Conservation (phyloP, 2,113 vertebrate genomes). For the Oncorhynchus masou region DNA sequence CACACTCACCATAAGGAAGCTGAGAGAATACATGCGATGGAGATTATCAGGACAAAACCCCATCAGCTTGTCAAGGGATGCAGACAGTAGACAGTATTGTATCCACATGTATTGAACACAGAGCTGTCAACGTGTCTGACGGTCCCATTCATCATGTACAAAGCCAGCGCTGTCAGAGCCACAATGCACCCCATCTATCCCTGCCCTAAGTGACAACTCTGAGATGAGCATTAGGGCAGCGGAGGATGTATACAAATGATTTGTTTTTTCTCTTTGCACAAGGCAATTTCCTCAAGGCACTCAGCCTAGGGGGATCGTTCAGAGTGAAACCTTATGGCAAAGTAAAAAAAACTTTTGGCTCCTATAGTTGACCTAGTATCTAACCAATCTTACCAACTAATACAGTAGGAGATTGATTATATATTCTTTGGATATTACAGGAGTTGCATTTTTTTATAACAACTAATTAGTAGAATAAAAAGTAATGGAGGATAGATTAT, state of each 20-base stretch:
- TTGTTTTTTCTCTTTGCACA: conserved; percentile 59
- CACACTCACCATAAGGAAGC: conserved; percentile 58
- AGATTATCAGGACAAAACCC: conserved; percentile 76
- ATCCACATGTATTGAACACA: conserved; percentile 81
- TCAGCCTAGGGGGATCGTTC: not conserved
- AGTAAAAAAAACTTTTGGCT: not conserved
- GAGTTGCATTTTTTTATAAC: too few species aligned
- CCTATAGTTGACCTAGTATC: not conserved
- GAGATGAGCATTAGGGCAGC: conserved; percentile 73
- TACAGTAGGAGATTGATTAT: too few species aligned
- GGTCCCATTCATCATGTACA: conserved; percentile 80
- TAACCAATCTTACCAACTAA: not conserved
- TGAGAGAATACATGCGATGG: conserved; percentile 68
- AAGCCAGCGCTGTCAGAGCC: conserved; percentile 74
- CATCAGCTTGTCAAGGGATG: conserved; percentile 75
- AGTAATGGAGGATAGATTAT: too few species aligned
- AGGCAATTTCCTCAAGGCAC: conserved; percentile 66
- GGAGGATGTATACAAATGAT: conserved; percentile 67
- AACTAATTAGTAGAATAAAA: too few species aligned
- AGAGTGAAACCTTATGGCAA: not conserved
- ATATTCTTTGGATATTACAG: too few species aligned
- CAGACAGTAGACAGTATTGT: conserved; percentile 69
- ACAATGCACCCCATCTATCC: conserved; percentile 61
- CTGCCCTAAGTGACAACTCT: conserved; percentile 71
- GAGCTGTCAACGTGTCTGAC: conserved; percentile 75